A percentile compares a stretch with the other conserved stretches of the same genome.
phyloP scores from a whole-genome alignment of 92 coral and sea anemone species.

The Epizoanthus illoricatus region DNA sequence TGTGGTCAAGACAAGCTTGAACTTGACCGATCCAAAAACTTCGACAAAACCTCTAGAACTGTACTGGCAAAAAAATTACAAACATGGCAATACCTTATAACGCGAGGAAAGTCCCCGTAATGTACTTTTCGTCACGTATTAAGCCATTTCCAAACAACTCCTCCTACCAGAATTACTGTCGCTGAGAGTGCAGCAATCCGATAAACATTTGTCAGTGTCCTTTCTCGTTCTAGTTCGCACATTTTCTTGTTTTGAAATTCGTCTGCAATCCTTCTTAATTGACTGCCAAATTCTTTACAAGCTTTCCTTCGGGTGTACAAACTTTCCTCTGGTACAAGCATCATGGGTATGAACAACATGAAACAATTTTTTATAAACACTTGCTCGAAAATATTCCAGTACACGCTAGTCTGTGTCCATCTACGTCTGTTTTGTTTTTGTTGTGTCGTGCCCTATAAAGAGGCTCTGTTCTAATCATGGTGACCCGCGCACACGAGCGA shows the following conservation, averaged over 20 bases:
- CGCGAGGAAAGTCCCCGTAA: constrained; percentile 20
- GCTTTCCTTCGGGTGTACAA: neutral
- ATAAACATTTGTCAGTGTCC: constrained; percentile 4
- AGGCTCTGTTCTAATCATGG: neutral
- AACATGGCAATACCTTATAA: constrained; percentile 8
- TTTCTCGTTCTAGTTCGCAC: constrained; percentile 19
- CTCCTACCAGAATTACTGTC: constrained; percentile 20
- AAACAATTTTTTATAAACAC: too few species aligned
- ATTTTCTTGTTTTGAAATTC: constrained; percentile 31
- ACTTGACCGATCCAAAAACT: constrained; percentile 17
- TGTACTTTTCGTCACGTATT: constrained; percentile 4
- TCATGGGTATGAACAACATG: neutral
- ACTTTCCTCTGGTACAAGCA: constrained; percentile 13
- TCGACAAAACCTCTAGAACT: constrained; percentile 35
- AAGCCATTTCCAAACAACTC: constrained; percentile 36
- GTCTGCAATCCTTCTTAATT: constrained; percentile 7
- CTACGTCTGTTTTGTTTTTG: constrained; percentile 8
- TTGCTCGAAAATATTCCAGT: too few species aligned
- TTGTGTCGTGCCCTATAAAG: neutral
- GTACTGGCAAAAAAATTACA: neutral
- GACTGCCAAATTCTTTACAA: constrained; percentile 9
- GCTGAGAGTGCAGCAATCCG: constrained; percentile 26
- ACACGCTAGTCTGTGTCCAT: too few species aligned
- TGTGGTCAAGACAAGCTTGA: neutral
- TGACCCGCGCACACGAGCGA: constrained; percentile 14